Evolutionary conservation across 2,888 invertebrate genomes (phyloP).

Genomic region (Onchidella celtica): DNA sequence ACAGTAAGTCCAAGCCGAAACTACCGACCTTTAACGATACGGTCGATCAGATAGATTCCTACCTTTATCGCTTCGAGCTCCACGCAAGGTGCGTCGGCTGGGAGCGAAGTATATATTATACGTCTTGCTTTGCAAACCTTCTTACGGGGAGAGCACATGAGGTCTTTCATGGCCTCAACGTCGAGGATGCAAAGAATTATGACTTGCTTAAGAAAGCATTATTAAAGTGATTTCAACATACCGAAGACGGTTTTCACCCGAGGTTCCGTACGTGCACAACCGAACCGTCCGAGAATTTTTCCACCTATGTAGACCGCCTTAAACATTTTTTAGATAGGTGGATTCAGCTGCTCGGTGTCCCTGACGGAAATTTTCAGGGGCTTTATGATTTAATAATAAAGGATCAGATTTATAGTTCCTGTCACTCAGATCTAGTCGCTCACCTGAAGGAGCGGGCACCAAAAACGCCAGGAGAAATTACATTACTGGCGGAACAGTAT

Average conservation of each 20-base stretch:
- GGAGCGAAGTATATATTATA: too few species aligned
- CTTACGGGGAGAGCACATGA: too few species aligned
- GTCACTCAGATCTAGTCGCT: neutral
- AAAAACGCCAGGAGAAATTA: too few species aligned
- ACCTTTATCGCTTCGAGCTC: too few species aligned
- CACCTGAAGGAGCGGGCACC: neutral
- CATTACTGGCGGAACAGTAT: too few species aligned
- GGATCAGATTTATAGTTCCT: neutral
- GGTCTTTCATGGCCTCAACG: too few species aligned
- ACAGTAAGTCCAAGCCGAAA: too few species aligned
- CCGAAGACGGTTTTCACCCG: neutral
- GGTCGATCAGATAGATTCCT: too few species aligned
- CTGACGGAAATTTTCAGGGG: neutral
- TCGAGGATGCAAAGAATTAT: too few species aligned
- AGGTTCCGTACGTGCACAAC: neutral
- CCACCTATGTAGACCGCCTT: neutral
- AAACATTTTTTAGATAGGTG: neutral
- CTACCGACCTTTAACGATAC: too few species aligned
- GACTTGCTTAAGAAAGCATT: neutral
- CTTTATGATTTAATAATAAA: neutral
- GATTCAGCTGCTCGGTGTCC: neutral
- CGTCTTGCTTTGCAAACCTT: too few species aligned
- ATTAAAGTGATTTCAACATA: neutral
- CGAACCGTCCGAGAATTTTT: neutral
- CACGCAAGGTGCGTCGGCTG: too few species aligned